A percentile compares a stretch with the other conserved stretches of the same genome.
These are phyloP conservation scores for Meghimatium bilineatum DNA, from an alignment of 2,888 invertebrate species.

Conservation along the genomic window DNA sequence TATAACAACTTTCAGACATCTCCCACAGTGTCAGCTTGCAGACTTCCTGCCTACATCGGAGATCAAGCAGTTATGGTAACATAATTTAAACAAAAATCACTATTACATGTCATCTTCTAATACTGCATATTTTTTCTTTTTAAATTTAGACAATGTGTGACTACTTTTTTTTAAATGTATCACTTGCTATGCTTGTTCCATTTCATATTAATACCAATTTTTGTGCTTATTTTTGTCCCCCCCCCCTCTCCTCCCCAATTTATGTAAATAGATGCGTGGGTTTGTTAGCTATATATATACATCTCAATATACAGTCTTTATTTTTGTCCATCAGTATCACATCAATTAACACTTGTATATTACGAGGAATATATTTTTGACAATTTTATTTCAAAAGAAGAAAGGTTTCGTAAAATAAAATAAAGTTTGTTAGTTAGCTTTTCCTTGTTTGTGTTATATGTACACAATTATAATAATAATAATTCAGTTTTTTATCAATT, in stretches of 20 bases:
- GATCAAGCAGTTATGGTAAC: no score
- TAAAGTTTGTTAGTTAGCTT: not conserved
- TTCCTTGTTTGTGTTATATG: not conserved
- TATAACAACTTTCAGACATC: no score
- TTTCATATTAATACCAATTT: not conserved
- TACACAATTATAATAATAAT: not conserved
- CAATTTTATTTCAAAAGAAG: not conserved
- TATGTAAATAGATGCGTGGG: constrained; percentile 36
- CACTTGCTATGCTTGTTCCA: not conserved
- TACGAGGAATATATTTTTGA: constrained; percentile 31
- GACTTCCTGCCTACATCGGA: no score
- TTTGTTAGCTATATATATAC: constrained; percentile 38
- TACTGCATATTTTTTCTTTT: not conserved
- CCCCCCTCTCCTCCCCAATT: not conserved
- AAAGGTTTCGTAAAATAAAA: not conserved
- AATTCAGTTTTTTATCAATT: not conserved
- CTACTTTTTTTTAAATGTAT: constrained; percentile 8
- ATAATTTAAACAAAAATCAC: no score
- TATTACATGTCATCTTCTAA: not conserved
- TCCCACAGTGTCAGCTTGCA: no score
- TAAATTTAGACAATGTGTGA: not conserved
- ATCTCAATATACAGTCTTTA: constrained; percentile 37
- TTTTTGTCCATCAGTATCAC: constrained; percentile 40
- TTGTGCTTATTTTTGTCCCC: not conserved
- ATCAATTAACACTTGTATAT: constrained; percentile 42